Percentiles rank a stretch among this genome's conserved stretches.
These are phyloP conservation scores for Barbus barbus DNA, from an alignment of 2,113 vertebrate species.

Conservation along the genomic window DNA sequence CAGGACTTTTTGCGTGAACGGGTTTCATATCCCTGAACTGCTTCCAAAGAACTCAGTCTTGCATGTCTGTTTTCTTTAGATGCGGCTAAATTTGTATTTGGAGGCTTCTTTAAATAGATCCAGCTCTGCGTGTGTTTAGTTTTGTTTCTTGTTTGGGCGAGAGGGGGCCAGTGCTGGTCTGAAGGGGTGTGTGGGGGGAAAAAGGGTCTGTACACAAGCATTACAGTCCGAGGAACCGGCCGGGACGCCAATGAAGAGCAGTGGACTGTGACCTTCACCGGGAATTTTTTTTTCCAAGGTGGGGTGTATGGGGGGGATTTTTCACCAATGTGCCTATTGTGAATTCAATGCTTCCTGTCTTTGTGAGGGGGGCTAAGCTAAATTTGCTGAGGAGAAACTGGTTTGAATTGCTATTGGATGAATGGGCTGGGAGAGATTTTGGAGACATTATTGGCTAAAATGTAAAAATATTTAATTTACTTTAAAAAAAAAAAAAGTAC, in stretches of 20 bases:
- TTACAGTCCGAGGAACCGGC: conserved; percentile 15
- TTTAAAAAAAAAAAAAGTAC: background rate
- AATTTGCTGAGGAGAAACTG: background rate
- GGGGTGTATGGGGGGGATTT: background rate
- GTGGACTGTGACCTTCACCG: conserved; percentile 43
- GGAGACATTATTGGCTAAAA: background rate
- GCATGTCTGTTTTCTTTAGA: conserved; percentile 23
- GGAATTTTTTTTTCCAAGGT: background rate
- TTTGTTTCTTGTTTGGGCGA: background rate
- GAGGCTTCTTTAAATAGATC: conserved; percentile 44
- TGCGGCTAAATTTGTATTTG: background rate
- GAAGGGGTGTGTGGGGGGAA: conserved; percentile 33
- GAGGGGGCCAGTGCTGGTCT: conserved; percentile 9
- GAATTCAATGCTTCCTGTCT: conserved; percentile 11
- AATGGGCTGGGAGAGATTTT: background rate
- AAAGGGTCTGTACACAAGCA: conserved; percentile 31
- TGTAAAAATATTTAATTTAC: background rate
- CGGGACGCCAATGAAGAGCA: conserved; percentile 20
- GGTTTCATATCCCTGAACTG: background rate
- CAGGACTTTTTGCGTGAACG: background rate
- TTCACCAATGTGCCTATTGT: background rate
- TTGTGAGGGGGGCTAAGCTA: background rate
- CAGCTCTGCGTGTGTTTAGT: conserved; percentile 22
- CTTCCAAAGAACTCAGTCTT: conserved; percentile 11
- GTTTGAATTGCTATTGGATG: background rate